Conservation (phyloP, 2,113 vertebrate species). For the Dipodomys ordii region DNA sequence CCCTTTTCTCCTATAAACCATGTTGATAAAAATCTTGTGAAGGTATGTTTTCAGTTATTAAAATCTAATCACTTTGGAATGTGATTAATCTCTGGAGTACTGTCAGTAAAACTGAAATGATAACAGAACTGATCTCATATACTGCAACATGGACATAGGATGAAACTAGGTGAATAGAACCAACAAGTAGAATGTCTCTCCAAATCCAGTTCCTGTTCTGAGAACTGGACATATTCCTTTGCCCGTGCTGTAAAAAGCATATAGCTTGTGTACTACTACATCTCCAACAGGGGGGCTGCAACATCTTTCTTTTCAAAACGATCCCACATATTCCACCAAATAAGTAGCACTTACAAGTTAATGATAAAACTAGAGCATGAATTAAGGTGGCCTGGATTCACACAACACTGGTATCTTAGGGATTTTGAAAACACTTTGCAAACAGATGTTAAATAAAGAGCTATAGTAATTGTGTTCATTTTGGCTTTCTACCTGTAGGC, state of each 20-base stretch:
- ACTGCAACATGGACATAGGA: background rate
- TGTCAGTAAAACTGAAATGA: conserved; percentile 38
- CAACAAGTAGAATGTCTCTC: background rate
- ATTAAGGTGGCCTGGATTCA: background rate
- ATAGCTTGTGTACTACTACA: background rate
- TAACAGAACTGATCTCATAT: background rate
- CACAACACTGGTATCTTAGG: background rate
- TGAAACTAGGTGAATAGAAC: background rate
- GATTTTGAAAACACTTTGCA: background rate
- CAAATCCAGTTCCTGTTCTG: background rate
- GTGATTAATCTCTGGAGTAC: background rate
- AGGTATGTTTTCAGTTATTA: background rate
- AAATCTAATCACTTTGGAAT: conserved; percentile 32
- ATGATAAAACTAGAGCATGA: background rate
- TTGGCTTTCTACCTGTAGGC: background rate
- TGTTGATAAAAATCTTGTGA: background rate
- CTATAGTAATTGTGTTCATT: background rate
- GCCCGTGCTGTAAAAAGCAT: background rate
- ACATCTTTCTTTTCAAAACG: background rate
- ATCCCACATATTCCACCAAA: background rate
- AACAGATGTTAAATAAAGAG: background rate
- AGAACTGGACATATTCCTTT: background rate
- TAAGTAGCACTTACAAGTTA: background rate
- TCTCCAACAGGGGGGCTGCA: background rate
- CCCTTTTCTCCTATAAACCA: background rate